Percentiles rank a stretch among this genome's conserved stretches.
These are phyloP conservation scores for Eupithecia subfuscata DNA, from an alignment of 2,888 invertebrate species.

Conservation along the genomic window DNA sequence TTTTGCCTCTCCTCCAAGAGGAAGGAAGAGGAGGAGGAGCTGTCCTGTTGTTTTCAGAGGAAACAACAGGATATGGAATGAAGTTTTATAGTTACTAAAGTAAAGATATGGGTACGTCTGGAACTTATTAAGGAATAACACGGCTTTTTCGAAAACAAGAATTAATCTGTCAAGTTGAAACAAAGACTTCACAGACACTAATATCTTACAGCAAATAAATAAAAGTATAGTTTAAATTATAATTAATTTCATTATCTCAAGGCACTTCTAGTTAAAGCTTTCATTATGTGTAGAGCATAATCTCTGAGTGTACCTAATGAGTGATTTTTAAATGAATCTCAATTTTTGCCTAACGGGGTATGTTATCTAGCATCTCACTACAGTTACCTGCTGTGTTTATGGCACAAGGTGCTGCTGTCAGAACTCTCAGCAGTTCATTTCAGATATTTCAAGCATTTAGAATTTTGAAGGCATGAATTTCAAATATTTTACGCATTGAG, in stretches of 20 bases:
- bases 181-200: too few relatives aligned
- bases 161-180: too few relatives aligned
- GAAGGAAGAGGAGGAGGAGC: too few relatives aligned
- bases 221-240: background rate
- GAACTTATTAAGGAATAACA: too few relatives aligned
- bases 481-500: background rate
- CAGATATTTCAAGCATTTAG: too few relatives aligned
- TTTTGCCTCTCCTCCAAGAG: too few relatives aligned
- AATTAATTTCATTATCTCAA: background rate
- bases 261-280: background rate
- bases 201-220: background rate
- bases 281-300: background rate
- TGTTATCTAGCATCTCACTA: background rate
- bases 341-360: background rate
- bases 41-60: too few relatives aligned
- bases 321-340: background rate
- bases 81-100: background rate
- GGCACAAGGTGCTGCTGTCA: background rate
- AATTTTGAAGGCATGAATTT: background rate
- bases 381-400: background rate
- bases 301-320: background rate
- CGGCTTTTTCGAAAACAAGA: background rate
- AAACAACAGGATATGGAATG: too few relatives aligned
- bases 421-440: too few relatives aligned
- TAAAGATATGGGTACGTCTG: too few relatives aligned